Percentiles rank a stretch among this genome's conserved stretches.
phyloP scores from a whole-genome alignment of 1,140 invertebrate species.

The Eumaeus atala region DNA sequence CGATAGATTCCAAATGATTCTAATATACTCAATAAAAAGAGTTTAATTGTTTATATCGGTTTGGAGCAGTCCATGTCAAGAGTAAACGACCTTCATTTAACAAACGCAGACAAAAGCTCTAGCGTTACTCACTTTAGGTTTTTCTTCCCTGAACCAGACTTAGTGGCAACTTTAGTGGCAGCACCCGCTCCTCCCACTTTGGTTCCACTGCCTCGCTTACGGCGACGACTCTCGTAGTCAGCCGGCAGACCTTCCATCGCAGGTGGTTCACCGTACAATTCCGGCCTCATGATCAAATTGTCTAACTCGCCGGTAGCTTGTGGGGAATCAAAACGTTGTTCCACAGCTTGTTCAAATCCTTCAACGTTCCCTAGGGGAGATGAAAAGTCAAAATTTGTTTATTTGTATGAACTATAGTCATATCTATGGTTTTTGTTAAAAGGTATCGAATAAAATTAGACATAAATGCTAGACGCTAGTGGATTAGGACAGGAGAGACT shows the following conservation, averaged over 20 bases:
- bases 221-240: constrained; percentile 50
- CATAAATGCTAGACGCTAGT: too few relatives aligned
- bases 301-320: constrained; percentile 60
- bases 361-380: constrained; percentile 48
- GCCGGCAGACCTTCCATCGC: constrained; percentile 57
- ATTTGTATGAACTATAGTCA: too few relatives aligned
- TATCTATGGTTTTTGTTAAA: too few relatives aligned
- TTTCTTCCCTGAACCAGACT: constrained; percentile 62
- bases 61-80: too few relatives aligned
- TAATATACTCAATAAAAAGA: too few relatives aligned
- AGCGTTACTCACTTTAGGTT: constrained; percentile 51
- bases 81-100: too few relatives aligned
- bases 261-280: constrained; percentile 68
- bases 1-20: too few relatives aligned
- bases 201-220: constrained; percentile 59
- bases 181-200: constrained; percentile 64
- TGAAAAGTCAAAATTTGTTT: constrained; percentile 20
- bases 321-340: constrained; percentile 52
- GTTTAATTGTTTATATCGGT: too few relatives aligned
- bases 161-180: constrained; percentile 64
- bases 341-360: constrained; percentile 56
- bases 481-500: too few relatives aligned
- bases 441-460: too few relatives aligned
- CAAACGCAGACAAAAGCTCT: too few relatives aligned
- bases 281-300: constrained; percentile 68